Evolutionary conservation across 2,888 invertebrate genomes (phyloP).

Genomic region (Agrilus mali): DNA sequence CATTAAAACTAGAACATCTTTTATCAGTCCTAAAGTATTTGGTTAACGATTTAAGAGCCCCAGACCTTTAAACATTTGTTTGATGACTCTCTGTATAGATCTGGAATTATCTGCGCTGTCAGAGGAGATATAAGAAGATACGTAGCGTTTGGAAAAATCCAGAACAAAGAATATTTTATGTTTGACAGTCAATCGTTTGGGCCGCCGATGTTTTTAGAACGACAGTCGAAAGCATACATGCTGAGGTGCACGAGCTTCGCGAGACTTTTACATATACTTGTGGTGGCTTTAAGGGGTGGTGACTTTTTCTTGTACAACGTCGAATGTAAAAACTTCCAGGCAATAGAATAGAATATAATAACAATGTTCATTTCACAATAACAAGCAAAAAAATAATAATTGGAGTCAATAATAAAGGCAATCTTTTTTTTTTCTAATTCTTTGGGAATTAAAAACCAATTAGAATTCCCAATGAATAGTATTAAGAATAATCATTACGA

Average conservation of each 20-base stretch:
- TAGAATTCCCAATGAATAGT: no score
- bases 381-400: no score
- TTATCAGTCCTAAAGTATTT: no score
- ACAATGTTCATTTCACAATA: not conserved
- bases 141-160: slow-evolving; percentile 28
- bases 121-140: slow-evolving; percentile 35
- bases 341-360: slow-evolving; percentile 14
- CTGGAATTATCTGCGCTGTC: slow-evolving; percentile 42
- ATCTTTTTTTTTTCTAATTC: no score
- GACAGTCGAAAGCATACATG: slow-evolving; percentile 41
- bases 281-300: slow-evolving; percentile 40
- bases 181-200: slow-evolving; percentile 53
- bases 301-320: slow-evolving; percentile 33
- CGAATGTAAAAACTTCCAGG: slow-evolving; percentile 20
- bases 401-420: no score
- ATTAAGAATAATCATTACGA: no score
- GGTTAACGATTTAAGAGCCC: no score
- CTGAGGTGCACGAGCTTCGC: slow-evolving; percentile 42
- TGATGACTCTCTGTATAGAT: slow-evolving; percentile 14
- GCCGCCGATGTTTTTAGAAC: slow-evolving; percentile 45
- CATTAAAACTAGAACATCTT: no score
- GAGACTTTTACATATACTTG: slow-evolving; percentile 48
- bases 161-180: slow-evolving; percentile 48
- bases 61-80: no score
- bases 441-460: no score